Evolutionary conservation across 2,797 vertebrate genomes (phyloP).

Genomic region (Spinus olivaceus): DNA sequence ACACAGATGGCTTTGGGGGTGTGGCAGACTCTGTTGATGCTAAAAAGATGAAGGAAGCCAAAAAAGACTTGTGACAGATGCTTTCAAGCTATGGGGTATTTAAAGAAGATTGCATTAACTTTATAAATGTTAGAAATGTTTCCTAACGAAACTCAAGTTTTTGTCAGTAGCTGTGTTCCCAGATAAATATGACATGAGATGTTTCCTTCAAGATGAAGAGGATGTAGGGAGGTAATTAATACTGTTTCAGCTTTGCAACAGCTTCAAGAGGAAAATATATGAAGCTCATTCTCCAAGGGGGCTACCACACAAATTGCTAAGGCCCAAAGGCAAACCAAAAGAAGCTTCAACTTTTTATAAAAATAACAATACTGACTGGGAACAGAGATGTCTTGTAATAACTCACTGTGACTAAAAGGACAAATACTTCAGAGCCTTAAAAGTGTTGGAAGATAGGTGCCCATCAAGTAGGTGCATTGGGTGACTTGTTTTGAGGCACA

Average conservation of each 20-base stretch:
- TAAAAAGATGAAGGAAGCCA: slow-evolving; percentile 92
- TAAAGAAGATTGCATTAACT: slow-evolving; percentile 63
- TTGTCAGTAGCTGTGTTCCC: not conserved
- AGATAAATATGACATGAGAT: not conserved
- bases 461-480: not conserved
- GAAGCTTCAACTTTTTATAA: not conserved
- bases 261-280: not conserved
- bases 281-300: not conserved
- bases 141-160: not conserved
- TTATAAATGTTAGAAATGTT: slow-evolving; percentile 53
- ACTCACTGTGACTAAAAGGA: not conserved
- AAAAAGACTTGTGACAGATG: slow-evolving; percentile 79
- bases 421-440: not conserved
- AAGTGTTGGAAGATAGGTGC: not conserved
- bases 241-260: not conserved
- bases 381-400: not conserved
- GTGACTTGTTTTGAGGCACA: not conserved
- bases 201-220: not conserved
- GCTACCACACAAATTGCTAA: not conserved
- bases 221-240: not conserved
- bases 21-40: slow-evolving; percentile 93
- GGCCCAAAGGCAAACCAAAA: not conserved
- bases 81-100: slow-evolving; percentile 66
- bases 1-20: slow-evolving; percentile 90
- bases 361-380: not conserved